A percentile compares a stretch with the other conserved stretches of the same genome.
These are phyloP conservation scores for Bimastos eiseni DNA, from an alignment of 2,888 invertebrate species.

Conservation along the genomic window DNA sequence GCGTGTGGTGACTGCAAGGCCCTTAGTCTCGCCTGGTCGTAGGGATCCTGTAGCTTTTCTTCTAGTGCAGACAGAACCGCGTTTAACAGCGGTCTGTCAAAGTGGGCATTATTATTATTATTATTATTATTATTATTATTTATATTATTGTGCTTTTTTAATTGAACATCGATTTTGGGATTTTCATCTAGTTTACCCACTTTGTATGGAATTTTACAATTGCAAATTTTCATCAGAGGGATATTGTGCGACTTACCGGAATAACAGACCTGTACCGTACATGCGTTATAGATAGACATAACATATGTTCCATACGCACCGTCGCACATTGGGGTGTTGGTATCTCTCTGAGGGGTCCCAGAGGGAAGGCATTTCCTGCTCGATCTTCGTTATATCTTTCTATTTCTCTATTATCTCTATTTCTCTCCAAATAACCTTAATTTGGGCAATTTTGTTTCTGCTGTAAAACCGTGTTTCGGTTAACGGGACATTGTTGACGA, in stretches of 20 bases:
- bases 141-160: not conserved
- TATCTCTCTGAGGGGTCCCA: not conserved
- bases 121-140: conserved; percentile 19
- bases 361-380: not conserved
- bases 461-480: not conserved
- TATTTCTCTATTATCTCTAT: not conserved
- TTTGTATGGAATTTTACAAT: not conserved
- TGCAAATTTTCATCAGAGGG: no score
- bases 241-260: no score
- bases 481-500: not conserved
- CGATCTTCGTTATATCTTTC: not conserved
- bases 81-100: no score
- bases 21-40: no score
- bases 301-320: no score
- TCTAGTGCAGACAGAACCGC: no score
- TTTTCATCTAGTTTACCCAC: not conserved
- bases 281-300: no score
- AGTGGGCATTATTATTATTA: not conserved
- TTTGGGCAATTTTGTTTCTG: not conserved
- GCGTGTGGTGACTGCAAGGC: no score
- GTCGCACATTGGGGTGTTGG: no score
- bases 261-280: no score
- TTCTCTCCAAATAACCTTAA: not conserved
- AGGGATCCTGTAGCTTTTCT: no score
- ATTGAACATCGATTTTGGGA: not conserved